phyloP scores from a whole-genome alignment of 92 coral and sea anemone genomes.

The Heliopora coerulea region DNA sequence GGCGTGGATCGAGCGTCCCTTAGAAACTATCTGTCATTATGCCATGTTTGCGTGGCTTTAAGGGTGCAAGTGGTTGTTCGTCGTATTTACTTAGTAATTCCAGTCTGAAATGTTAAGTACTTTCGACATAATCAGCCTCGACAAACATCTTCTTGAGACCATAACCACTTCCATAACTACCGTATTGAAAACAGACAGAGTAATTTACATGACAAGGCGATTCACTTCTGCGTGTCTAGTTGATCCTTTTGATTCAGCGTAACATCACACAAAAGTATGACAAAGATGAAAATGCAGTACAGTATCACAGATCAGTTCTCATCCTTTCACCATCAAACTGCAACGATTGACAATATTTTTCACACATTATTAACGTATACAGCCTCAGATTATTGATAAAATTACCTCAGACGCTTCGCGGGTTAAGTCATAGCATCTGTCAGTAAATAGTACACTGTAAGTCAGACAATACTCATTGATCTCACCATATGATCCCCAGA shows the following conservation, averaged over 20 bases:
- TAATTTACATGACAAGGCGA: conserved; percentile 25
- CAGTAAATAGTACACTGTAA: neutral
- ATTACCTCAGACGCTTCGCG: neutral
- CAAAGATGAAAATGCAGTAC: too few species aligned
- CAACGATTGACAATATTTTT: neutral
- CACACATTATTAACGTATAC: conserved; percentile 10
- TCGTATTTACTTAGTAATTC: neutral
- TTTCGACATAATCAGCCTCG: conserved; percentile 4
- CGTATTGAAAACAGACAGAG: conserved; percentile 23
- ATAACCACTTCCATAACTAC: conserved; percentile 24
- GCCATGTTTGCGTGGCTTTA: neutral
- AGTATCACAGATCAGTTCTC: too few species aligned
- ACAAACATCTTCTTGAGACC: neutral
- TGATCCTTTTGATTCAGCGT: neutral
- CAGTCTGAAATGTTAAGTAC: neutral
- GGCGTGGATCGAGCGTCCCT: neutral
- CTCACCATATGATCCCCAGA: neutral
- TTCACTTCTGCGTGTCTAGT: neutral
- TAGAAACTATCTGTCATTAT: neutral
- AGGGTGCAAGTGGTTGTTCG: neutral
- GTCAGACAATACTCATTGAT: conserved; percentile 28
- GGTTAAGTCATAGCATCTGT: conserved; percentile 5
- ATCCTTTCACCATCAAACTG: too few species aligned
- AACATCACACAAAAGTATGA: neutral
- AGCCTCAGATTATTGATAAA: neutral